A percentile compares a stretch with the other conserved stretches of the same genome.
Conservation (phyloP, 2,797 vertebrate species). For the Spheniscus humboldti region DNA sequence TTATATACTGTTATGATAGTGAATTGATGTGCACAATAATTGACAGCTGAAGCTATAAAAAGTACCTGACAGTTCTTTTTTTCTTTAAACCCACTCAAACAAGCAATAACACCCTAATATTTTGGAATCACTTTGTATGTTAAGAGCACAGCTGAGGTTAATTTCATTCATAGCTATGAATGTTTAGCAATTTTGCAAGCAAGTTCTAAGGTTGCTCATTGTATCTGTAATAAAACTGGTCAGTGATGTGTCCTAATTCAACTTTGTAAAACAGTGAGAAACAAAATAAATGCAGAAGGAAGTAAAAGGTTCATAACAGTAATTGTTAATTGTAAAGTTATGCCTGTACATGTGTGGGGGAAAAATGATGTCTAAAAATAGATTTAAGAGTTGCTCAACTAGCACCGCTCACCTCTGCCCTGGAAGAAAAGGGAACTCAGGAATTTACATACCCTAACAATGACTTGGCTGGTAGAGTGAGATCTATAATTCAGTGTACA, state of each 20-base stretch:
- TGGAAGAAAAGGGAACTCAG: constrained; percentile 6
- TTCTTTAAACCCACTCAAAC: neutral
- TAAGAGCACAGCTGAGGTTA: neutral
- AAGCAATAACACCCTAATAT: neutral
- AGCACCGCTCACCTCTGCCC: neutral
- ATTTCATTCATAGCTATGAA: neutral
- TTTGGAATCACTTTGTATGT: neutral
- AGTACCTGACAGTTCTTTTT: neutral
- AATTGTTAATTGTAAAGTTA: neutral
- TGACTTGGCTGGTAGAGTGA: neutral
- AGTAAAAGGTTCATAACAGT: neutral
- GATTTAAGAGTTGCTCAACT: neutral
- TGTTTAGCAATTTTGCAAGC: neutral
- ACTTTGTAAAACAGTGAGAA: neutral
- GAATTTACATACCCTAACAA: constrained; percentile 6
- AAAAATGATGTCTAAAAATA: neutral
- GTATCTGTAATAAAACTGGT: neutral
- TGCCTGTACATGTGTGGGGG: fast-evolving
- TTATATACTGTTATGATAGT: neutral
- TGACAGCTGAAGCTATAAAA: neutral
- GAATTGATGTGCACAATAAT: neutral
- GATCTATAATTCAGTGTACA: neutral
- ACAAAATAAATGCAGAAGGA: neutral
- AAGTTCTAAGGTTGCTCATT: neutral
- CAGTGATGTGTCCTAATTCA: neutral